Conservation (phyloP, 92 coral and sea anemone species). For the Scolanthus callimorphus region DNA sequence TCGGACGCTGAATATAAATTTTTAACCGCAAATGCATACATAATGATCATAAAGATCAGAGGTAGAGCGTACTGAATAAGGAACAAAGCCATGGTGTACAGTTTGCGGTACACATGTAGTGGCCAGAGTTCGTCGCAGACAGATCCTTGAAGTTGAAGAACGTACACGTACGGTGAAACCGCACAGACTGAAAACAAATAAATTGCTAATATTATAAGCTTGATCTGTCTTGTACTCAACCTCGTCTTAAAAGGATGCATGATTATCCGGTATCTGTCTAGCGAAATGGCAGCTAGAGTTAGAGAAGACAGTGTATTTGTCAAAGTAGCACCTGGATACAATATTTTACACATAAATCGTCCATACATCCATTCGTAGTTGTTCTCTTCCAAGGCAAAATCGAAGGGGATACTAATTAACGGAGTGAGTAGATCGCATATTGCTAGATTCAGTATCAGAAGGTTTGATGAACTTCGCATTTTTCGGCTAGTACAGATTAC, state of each 20-base stretch:
- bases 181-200: conserved; percentile 47
- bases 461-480: conserved; percentile 76
- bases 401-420: conserved; percentile 82
- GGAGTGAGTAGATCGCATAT: conserved; percentile 89
- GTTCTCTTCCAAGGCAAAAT: conserved; percentile 80
- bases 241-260: conserved; percentile 90
- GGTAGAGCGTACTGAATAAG: conserved; percentile 84
- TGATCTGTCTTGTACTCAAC: conserved; percentile 61
- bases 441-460: conserved; percentile 83
- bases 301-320: conserved; percentile 80
- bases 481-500: conserved; percentile 54
- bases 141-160: conserved; percentile 36
- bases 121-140: conserved; percentile 82
- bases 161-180: conserved; percentile 67
- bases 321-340: conserved; percentile 83
- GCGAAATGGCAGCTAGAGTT: conserved; percentile 82
- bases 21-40: conserved; percentile 77
- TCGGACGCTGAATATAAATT: conserved; percentile 55
- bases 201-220: conserved; percentile 28
- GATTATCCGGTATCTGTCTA: conserved; percentile 82
- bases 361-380: conserved; percentile 76
- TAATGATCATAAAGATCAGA: conserved; percentile 57
- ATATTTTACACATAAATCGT: conserved; percentile 62
- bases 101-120: conserved; percentile 48
- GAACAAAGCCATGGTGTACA: conserved; percentile 70